Conservation (phyloP, 2,888 invertebrate species). For the Dryobotodes eremita region DNA sequence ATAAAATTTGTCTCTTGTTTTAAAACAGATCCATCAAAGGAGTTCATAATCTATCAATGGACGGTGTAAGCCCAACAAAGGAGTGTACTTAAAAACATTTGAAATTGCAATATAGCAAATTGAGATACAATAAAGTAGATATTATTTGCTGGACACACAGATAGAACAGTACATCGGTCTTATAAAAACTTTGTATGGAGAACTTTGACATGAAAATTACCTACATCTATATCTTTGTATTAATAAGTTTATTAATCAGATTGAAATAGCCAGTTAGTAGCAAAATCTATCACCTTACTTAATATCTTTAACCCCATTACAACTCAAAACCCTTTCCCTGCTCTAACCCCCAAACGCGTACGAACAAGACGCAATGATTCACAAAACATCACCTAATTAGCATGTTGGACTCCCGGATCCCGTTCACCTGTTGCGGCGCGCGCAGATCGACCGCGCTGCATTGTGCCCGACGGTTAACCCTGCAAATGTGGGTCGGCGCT, state of each 20-base stretch:
- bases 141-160: neutral
- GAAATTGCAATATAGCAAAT: neutral
- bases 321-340: neutral
- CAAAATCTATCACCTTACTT: neutral
- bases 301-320: neutral
- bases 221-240: neutral
- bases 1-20: neutral
- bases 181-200: neutral
- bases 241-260: neutral
- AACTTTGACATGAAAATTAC: neutral
- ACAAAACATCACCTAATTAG: constrained; percentile 60
- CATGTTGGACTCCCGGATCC: constrained; percentile 51
- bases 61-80: neutral
- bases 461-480: constrained; percentile 77
- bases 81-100: constrained; percentile 8
- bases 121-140: neutral
- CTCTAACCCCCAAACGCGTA: constrained; percentile 1
- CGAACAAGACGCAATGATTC: constrained; percentile 32
- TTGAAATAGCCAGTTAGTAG: neutral
- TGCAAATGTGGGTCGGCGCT: constrained; percentile 69
- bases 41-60: constrained; percentile 10
- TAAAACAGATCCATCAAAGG: constrained; percentile 26
- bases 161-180: neutral
- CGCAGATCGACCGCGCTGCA: constrained; percentile 87
- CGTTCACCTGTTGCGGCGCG: constrained; percentile 89